Evolutionary conservation across 1,140 invertebrate species (phyloP), one percentile per base, ranked within the genome.

Genomic region (Chironomus striatipennis): DNA sequence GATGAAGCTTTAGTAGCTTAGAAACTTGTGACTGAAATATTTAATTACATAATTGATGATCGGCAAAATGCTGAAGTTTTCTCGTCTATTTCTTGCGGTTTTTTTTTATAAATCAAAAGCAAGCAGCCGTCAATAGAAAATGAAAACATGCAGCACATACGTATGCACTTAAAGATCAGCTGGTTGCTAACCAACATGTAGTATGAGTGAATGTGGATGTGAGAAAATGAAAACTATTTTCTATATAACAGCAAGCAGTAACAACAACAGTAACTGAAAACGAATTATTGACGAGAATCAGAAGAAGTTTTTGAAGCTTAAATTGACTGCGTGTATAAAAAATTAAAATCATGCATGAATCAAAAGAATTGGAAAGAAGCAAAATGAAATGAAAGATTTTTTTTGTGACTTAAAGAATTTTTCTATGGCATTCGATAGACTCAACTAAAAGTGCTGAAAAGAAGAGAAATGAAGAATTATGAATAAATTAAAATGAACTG

Each of bases 401-500:
- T 34, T 34, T 34, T 34, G 24, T 34, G 24, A 34, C 24, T 34
- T n/a, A 34, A 34, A 34, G 24, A 34, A 34, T 34, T 34, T 34
- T 34, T 34, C 24, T 34, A 34, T 34, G 2, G 24, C 24, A 34
- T 34, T 34, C 2, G 24, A 34, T 34, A 34, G 24, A 34, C 24
- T 34, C 24, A n/a, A n/a, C n/a, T n/a, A n/a, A n/a, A n/a, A n/a
- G n/a, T n/a, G n/a, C n/a, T n/a, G n/a, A 47, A 47, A 47, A 47
- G 15, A 47, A 47, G 47, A 57, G 47, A 57, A 57, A 57, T 57
- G 47, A 57, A 57, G 47, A 57, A 57, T 57, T 57, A 57, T 57
- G 47, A 57, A 57, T 57, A 57, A 57, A 57, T 57, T 57, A 57
- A 57, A 57, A 57, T 57, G 47, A 57, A 57, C 47, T 57, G 47